These are phyloP conservation scores for Odontamblyopus lacepedii DNA, from an alignment of 2,797 vertebrate species.

Conservation along the genomic window DNA sequence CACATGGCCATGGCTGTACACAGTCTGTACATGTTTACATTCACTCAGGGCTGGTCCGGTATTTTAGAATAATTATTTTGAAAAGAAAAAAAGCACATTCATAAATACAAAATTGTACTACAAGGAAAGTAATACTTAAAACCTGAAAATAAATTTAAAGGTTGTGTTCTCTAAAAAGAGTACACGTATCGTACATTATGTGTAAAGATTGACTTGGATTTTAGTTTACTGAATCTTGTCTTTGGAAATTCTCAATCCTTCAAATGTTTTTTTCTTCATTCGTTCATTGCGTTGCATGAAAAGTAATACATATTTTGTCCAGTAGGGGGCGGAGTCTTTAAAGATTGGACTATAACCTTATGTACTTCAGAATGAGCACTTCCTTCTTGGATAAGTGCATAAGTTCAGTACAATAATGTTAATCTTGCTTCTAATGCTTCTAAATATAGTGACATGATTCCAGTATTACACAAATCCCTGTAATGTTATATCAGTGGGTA, in stretches of 20 bases:
- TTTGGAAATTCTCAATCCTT: too few species aligned
- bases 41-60: neutral
- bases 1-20: too few species aligned
- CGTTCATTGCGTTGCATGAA: neutral
- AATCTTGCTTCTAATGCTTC: neutral
- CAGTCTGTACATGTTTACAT: neutral
- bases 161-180: too few species aligned
- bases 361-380: neutral
- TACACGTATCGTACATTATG: too few species aligned
- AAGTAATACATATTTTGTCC: conserved; percentile 22
- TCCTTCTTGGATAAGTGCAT: neutral
- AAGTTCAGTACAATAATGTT: neutral
- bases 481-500: neutral
- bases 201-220: too few species aligned
- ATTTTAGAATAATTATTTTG: too few species aligned
- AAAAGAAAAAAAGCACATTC: too few species aligned
- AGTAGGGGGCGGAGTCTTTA: conserved; percentile 28
- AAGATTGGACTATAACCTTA: neutral
- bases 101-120: neutral
- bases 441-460: neutral
- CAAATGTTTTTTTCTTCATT: too few species aligned
- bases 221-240: too few species aligned
- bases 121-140: too few species aligned
- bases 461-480: neutral
- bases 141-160: too few species aligned